Evolutionary conservation across 2,888 invertebrate species (phyloP).

Genomic region (Hydraecia micacea): DNA sequence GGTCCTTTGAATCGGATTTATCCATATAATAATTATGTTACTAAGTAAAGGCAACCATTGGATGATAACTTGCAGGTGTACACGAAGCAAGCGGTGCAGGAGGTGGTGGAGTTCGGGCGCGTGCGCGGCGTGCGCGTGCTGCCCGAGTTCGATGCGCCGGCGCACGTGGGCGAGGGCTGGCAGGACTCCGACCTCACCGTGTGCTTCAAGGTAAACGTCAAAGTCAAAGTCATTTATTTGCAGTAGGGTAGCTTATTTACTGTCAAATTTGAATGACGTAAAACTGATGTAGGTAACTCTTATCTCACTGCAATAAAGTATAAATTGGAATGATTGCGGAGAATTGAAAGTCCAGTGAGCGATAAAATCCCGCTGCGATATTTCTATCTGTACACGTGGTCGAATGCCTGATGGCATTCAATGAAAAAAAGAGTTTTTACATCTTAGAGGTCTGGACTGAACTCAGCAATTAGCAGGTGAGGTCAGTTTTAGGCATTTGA

Average conservation of each 20-base stretch:
- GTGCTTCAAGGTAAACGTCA: constrained; percentile 90
- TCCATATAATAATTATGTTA: neutral
- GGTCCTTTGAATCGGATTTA: constrained; percentile 17
- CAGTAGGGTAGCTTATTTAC: neutral
- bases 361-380: too few species aligned
- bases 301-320: neutral
- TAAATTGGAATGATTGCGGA: neutral
- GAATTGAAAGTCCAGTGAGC: too few species aligned
- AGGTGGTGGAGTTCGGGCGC: constrained; percentile 92
- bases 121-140: constrained; percentile 95
- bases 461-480: neutral
- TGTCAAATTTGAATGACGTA: neutral
- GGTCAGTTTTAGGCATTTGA: neutral
- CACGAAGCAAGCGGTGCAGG: constrained; percentile 88
- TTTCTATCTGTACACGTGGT: neutral
- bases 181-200: constrained; percentile 92
- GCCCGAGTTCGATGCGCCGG: constrained; percentile 98
- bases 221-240: constrained; percentile 20
- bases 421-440: neutral
- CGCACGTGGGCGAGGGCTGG: constrained; percentile 97
- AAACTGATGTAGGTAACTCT: neutral
- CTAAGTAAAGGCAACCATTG: neutral
- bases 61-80: constrained; percentile 85
- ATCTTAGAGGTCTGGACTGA: neutral
- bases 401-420: neutral